These are phyloP conservation scores for Elephas maximus DNA, from an alignment of 2,113 vertebrate genomes.

Conservation along the genomic window DNA sequence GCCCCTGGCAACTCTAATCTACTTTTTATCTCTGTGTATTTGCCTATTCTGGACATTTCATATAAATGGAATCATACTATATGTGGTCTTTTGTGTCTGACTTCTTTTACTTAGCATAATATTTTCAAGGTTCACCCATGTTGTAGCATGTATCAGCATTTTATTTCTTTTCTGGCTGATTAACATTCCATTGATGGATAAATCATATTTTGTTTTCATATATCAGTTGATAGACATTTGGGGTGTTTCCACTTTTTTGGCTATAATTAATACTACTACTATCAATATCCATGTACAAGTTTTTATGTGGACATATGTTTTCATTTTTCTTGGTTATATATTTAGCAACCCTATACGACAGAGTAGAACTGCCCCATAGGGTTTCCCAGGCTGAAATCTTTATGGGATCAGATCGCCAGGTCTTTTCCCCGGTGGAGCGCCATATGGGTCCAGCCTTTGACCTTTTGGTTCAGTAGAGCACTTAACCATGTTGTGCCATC, in stretches of 20 bases:
- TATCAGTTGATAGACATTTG: constrained; percentile 7
- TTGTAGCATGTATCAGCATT: neutral
- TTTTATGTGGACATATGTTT: neutral
- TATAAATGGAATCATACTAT: neutral
- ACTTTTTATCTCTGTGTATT: neutral
- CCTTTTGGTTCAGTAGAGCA: neutral
- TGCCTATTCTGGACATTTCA: neutral
- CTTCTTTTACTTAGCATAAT: neutral
- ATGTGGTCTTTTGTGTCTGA: neutral
- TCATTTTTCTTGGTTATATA: neutral
- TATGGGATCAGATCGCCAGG: neutral
- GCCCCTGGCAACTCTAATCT: neutral
- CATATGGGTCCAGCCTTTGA: neutral
- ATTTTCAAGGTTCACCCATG: neutral
- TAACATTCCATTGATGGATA: neutral
- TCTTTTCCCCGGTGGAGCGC: neutral
- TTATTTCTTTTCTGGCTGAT: neutral
- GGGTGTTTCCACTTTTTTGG: neutral
- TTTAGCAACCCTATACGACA: neutral
- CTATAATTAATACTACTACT: neutral
- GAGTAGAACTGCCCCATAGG: neutral
- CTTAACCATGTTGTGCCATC: neutral
- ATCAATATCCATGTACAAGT: neutral
- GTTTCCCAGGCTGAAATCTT: neutral
- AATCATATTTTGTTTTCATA: neutral